Conservation (phyloP, 2,888 invertebrate species). For the Mongoloraphidia duomilia region DNA sequence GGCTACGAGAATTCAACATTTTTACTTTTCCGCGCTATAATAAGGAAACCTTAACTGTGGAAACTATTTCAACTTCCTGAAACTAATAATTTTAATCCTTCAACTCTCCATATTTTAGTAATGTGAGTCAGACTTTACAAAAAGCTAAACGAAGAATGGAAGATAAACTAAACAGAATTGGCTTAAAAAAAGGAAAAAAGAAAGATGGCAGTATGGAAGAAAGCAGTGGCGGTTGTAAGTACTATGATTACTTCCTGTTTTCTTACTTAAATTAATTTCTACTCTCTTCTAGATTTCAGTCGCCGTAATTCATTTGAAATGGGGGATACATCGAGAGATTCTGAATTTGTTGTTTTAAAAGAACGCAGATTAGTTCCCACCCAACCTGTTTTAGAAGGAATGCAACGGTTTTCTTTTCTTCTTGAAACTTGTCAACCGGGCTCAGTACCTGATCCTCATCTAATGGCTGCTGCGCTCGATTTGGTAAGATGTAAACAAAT, state of each 20-base stretch:
- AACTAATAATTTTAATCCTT: too few relatives aligned
- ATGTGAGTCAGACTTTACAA: conserved; percentile 52
- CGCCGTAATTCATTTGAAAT: conserved; percentile 72
- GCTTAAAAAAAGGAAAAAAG: conserved; percentile 74
- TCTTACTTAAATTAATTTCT: not conserved
- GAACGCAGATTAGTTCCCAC: conserved; percentile 74
- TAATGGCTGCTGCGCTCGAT: conserved; percentile 87
- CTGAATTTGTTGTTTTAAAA: conserved; percentile 77
- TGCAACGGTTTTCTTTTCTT: conserved; percentile 79
- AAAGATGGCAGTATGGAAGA: conserved; percentile 83
- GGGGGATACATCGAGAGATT: conserved; percentile 64
- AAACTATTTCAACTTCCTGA: too few relatives aligned
- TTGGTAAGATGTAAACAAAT: conserved; percentile 45
- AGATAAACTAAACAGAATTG: conserved; percentile 72
- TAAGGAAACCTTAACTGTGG: too few relatives aligned
- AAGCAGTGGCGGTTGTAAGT: conserved; percentile 59
- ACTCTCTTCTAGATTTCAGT: conserved; percentile 42
- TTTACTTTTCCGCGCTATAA: too few relatives aligned
- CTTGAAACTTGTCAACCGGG: conserved; percentile 94
- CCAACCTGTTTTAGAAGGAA: conserved; percentile 69
- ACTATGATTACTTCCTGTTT: not conserved
- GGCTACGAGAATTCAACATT: too few relatives aligned
- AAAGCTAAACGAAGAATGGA: conserved; percentile 81
- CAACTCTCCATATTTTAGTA: conserved; percentile 19
- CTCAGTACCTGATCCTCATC: conserved; percentile 87